Evolutionary conservation across 2,888 invertebrate genomes (phyloP).

Genomic region (Hetaerina titia): DNA sequence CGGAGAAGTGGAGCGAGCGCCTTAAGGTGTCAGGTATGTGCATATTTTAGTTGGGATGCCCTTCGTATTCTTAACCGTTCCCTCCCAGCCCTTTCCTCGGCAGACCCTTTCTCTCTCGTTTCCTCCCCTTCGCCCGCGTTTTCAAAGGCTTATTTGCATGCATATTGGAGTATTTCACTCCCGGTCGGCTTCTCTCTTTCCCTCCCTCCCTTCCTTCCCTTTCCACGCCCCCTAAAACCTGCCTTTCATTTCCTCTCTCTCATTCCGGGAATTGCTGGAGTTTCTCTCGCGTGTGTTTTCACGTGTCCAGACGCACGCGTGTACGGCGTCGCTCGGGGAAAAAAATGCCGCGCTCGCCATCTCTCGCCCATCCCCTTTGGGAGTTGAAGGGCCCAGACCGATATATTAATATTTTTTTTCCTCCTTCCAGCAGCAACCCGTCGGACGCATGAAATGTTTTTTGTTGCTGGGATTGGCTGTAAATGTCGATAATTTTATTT

Average conservation of each 20-base stretch:
- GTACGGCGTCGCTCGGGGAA: neutral
- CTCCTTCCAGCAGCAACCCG: neutral
- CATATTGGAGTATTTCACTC: slow-evolving; percentile 69
- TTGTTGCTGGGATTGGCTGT: neutral
- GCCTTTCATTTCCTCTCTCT: slow-evolving; percentile 38
- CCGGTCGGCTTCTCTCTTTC: slow-evolving; percentile 68
- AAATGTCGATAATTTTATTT: slow-evolving; percentile 24
- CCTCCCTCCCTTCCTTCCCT: slow-evolving; percentile 68
- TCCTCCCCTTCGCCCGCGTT: slow-evolving; percentile 64
- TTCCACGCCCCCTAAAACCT: slow-evolving; percentile 71
- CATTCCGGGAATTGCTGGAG: slow-evolving; percentile 15
- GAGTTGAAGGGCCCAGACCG: neutral
- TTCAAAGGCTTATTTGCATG: slow-evolving; percentile 69
- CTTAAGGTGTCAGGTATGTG: slow-evolving; percentile 26
- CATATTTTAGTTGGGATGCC: slow-evolving; percentile 8
- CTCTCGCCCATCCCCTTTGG: neutral
- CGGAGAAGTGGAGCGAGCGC: neutral
- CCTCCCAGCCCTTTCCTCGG: neutral
- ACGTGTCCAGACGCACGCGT: neutral
- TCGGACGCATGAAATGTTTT: neutral
- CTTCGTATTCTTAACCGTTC: neutral
- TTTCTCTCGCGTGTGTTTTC: slow-evolving; percentile 6
- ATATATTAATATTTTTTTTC: neutral
- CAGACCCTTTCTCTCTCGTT: slow-evolving; percentile 70
- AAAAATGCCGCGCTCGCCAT: neutral